A percentile compares a stretch with the other conserved stretches of the same genome.
These are phyloP conservation scores for Spondyliosoma cantharus DNA, from an alignment of 2,797 vertebrate genomes.

Conservation along the genomic window DNA sequence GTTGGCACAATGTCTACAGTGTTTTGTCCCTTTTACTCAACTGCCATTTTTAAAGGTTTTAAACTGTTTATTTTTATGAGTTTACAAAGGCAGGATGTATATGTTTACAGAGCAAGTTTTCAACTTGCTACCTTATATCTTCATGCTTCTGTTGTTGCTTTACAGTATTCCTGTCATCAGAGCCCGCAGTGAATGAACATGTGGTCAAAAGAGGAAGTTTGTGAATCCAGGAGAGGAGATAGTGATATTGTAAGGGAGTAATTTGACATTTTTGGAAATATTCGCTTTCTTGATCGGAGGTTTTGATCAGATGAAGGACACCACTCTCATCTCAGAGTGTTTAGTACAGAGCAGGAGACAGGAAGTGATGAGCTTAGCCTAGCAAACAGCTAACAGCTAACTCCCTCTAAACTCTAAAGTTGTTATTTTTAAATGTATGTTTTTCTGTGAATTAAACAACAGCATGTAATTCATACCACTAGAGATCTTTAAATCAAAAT, in stretches of 20 bases:
- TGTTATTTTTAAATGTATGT: not conserved
- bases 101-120: slow-evolving; percentile 75
- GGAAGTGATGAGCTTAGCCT: not conserved
- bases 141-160: slow-evolving; percentile 43
- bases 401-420: not conserved
- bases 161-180: slow-evolving; percentile 52
- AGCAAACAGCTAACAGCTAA: not conserved
- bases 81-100: slow-evolving; percentile 72
- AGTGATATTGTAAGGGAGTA: slow-evolving; percentile 16
- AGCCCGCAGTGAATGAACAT: slow-evolving; percentile 20
- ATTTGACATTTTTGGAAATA: slow-evolving; percentile 29
- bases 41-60: slow-evolving; percentile 67
- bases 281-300: slow-evolving; percentile 15
- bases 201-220: slow-evolving; percentile 28
- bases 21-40: slow-evolving; percentile 42
- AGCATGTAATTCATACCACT: no score
- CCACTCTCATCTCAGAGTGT: not conserved
- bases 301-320: not conserved
- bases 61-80: slow-evolving; percentile 56
- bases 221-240: not conserved
- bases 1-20: slow-evolving; percentile 44
- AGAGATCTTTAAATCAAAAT: no score
- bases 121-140: slow-evolving; percentile 54
- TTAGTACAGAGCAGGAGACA: not conserved
- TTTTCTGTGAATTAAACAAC: not conserved